These are phyloP conservation scores for Corapipo altera DNA, from an alignment of 2,113 vertebrate genomes.

Conservation along the genomic window DNA sequence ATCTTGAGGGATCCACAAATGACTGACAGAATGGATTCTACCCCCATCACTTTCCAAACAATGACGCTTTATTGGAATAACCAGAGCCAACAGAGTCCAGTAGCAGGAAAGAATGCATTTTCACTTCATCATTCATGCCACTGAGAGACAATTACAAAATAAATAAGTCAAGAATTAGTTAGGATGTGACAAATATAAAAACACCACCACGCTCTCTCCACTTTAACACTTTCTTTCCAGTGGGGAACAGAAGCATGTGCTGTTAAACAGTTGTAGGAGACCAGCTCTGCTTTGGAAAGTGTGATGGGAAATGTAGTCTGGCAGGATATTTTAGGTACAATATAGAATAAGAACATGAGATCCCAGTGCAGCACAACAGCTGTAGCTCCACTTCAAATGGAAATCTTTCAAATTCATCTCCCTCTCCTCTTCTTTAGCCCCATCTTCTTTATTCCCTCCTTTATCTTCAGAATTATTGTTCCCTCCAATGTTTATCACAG, in stretches of 20 bases:
- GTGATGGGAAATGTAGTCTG: neutral
- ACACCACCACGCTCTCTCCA: neutral
- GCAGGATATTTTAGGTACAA: neutral
- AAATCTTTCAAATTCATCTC: neutral
- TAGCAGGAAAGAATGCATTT: neutral
- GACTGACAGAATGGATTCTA: neutral
- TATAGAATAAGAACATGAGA: neutral
- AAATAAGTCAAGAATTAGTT: slow-evolving; percentile 8
- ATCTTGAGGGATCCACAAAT: neutral
- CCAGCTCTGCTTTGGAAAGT: neutral
- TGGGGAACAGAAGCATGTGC: neutral
- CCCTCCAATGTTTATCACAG: neutral
- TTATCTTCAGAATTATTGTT: neutral
- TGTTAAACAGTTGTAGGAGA: neutral
- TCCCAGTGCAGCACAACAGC: neutral
- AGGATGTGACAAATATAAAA: neutral
- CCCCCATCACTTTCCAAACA: neutral
- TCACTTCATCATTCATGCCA: slow-evolving; percentile 16
- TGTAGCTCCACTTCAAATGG: neutral
- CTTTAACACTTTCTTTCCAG: neutral
- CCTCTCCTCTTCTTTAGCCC: neutral
- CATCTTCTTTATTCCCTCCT: neutral
- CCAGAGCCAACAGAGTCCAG: neutral
- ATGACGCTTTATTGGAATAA: neutral
- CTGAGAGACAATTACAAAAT: neutral